phyloP scores from a whole-genome alignment of 2,113 vertebrate genomes.

The Sitta europaea region DNA sequence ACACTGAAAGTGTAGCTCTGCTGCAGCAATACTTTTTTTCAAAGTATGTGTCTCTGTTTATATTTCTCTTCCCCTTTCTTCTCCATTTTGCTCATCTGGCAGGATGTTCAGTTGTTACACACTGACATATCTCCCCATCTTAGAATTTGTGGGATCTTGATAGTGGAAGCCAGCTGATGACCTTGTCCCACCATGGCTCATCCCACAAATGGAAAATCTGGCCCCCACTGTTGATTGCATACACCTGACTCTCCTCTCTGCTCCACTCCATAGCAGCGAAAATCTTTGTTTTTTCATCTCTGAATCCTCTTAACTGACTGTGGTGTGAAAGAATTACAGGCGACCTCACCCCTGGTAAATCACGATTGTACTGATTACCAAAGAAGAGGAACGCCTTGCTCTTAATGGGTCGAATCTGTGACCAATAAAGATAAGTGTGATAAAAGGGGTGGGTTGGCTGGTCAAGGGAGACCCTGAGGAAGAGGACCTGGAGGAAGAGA shows the following conservation, averaged over 20 bases:
- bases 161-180: neutral
- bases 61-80: neutral
- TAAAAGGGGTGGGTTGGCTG: too few relatives aligned
- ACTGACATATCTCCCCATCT: rapidly evolving
- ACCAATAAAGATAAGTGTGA: too few relatives aligned
- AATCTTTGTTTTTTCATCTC: neutral
- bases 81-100: neutral
- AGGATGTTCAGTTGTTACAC: neutral
- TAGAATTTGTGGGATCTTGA: neutral
- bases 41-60: rapidly evolving
- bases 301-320: neutral
- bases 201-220: neutral
- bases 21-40: neutral
- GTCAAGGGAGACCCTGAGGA: too few relatives aligned
- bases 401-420: too few relatives aligned
- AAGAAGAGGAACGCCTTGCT: too few relatives aligned
- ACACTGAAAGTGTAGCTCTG: neutral
- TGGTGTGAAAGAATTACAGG: too few relatives aligned
- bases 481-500: too few relatives aligned
- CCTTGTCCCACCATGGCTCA: neutral
- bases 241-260: neutral
- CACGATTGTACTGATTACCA: too few relatives aligned
- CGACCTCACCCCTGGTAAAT: too few relatives aligned
- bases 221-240: neutral
- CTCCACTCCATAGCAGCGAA: neutral